These are phyloP conservation scores for Nixonia krombeini DNA, from an alignment of 1,140 invertebrate species.

Conservation along the genomic window DNA sequence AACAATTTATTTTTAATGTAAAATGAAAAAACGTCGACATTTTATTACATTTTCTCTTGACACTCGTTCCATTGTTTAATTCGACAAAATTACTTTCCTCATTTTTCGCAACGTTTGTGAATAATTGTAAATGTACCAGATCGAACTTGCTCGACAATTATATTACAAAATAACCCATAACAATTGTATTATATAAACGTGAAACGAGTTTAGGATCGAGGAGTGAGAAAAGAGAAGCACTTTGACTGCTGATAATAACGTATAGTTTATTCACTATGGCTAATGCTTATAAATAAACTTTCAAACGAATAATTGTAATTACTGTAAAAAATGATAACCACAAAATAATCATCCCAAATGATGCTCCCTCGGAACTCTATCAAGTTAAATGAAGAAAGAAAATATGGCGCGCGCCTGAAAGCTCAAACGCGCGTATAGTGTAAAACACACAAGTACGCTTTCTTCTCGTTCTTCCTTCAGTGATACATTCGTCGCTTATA, in stretches of 20 bases:
- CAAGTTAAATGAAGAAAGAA: neutral
- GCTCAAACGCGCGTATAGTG: neutral
- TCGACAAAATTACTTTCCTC: no score
- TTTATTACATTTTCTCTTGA: no score
- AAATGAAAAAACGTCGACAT: no score
- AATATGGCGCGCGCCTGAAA: neutral
- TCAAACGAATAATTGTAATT: constrained; percentile 7
- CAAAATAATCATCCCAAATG: neutral
- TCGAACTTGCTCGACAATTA: no score
- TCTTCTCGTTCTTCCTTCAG: neutral
- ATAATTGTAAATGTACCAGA: no score
- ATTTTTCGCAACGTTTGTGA: no score
- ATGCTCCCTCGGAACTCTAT: neutral
- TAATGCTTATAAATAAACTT: constrained; percentile 9
- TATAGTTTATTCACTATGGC: constrained; percentile 1
- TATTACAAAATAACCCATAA: no score
- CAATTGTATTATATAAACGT: no score
- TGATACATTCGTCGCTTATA: neutral
- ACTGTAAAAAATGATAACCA: constrained; percentile 6
- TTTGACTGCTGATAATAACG: neutral
- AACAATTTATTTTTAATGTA: no score
- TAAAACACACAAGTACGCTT: neutral
- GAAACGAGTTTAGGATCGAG: no score
- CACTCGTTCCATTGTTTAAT: no score
- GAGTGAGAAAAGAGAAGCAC: neutral